A percentile compares a stretch with the other conserved stretches of the same genome.
Evolutionary conservation across 2,797 vertebrate species (phyloP).

Genomic region (Taenioides sp.): DNA sequence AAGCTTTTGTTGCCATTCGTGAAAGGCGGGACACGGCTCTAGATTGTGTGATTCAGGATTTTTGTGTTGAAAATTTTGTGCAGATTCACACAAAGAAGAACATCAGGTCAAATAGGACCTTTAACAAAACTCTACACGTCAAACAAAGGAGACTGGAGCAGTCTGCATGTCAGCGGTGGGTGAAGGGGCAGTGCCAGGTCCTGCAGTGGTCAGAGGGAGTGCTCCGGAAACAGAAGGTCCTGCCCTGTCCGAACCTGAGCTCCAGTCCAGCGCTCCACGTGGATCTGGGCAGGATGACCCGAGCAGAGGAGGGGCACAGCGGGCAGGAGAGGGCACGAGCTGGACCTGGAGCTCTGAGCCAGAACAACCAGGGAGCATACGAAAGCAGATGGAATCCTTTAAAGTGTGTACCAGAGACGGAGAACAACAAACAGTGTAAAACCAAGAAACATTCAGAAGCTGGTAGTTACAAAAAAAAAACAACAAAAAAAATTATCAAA

Average conservation of each 20-base stretch:
- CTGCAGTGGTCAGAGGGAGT: constrained; percentile 25
- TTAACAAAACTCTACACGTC: neutral
- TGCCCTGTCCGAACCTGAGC: constrained; percentile 55
- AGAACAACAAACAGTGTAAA: no score
- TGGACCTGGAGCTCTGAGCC: constrained; percentile 45
- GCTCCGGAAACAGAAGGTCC: constrained; percentile 33
- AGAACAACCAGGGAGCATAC: neutral
- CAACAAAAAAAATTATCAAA: no score
- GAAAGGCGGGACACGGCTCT: no score
- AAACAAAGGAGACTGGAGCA: neutral
- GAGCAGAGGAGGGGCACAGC: constrained; percentile 37
- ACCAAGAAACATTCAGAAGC: no score
- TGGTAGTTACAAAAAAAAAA: no score
- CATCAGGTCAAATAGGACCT: neutral
- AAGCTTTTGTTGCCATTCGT: no score
- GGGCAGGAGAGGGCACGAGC: constrained; percentile 56
- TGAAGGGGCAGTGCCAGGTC: constrained; percentile 9
- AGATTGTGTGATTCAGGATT: no score
- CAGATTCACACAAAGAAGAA: no score
- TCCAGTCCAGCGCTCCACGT: constrained; percentile 51
- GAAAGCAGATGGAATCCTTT: no score
- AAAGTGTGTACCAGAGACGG: no score
- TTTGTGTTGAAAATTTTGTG: no score
- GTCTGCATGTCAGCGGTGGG: constrained; percentile 46
- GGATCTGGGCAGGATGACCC: constrained; percentile 64